Evolutionary conservation across 2,113 vertebrate genomes (phyloP).

Genomic region (Tragelaphus buxtoni): DNA sequence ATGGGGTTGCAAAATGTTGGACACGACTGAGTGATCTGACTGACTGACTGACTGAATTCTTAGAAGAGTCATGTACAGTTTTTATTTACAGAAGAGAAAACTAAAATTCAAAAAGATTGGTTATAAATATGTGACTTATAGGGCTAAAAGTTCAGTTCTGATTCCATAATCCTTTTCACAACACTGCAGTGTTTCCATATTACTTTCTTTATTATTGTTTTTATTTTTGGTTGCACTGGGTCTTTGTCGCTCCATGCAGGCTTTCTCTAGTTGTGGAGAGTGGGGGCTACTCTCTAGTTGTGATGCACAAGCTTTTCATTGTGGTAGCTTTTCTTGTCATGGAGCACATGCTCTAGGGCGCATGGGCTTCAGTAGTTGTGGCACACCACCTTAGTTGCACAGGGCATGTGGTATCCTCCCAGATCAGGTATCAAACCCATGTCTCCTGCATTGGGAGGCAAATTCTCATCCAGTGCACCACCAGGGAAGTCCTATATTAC

Average conservation of each 20-base stretch:
- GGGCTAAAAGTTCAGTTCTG: neutral
- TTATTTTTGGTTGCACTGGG: neutral
- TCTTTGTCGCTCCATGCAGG: neutral
- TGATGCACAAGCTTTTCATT: neutral
- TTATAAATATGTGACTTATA: neutral
- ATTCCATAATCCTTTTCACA: neutral
- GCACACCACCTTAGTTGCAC: neutral
- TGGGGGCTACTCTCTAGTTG: neutral
- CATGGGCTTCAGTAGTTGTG: neutral
- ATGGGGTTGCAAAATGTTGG: too few species aligned
- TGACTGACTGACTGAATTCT: neutral
- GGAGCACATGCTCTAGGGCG: neutral
- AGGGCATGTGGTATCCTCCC: neutral
- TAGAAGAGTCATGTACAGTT: neutral
- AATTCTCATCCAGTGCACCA: neutral
- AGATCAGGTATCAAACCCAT: neutral
- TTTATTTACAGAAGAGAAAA: slow-evolving; percentile 11
- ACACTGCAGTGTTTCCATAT: neutral
- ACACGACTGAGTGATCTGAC: too few species aligned
- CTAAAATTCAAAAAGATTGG: neutral
- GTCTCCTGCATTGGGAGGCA: neutral
- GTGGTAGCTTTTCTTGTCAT: neutral
- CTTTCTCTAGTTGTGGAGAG: neutral
- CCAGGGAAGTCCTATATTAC: neutral
- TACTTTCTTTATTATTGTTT: neutral